Percentiles rank a stretch among this genome's conserved stretches.
These are phyloP conservation scores for Macrobrachium rosenbergii DNA, from an alignment of 1,140 invertebrate species.

Conservation along the genomic window DNA sequence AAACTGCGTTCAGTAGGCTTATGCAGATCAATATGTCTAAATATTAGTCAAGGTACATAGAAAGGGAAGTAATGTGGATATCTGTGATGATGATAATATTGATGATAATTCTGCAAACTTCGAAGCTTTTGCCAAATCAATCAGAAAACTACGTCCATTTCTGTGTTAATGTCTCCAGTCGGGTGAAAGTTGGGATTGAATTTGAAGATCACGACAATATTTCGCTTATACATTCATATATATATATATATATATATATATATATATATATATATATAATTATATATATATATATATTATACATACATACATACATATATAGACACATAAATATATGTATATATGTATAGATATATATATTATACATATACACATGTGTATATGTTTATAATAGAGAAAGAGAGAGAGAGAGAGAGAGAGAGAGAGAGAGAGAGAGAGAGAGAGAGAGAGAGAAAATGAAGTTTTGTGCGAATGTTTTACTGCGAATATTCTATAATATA, in stretches of 20 bases:
- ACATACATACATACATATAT: background rate
- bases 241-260: background rate
- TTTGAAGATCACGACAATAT: no score
- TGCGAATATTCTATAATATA: background rate
- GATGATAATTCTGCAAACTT: no score
- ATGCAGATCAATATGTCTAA: no score
- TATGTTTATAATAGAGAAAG: background rate
- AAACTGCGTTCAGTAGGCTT: no score
- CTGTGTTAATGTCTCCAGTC: no score
- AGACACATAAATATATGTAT: background rate
- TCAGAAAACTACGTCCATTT: no score
- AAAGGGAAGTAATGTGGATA: no score
- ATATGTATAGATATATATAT: background rate
- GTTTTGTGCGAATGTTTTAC: background rate
- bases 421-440: slow-evolving; percentile 4
- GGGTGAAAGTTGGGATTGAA: no score
- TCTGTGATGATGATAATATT: no score
- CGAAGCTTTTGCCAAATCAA: no score
- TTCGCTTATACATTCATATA: no score
- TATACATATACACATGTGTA: background rate
- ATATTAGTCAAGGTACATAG: no score
- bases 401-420: slow-evolving; percentile 3
- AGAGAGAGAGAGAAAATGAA: background rate
- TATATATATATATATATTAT: background rate
- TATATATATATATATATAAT: background rate